Conservation (phyloP, 2,797 vertebrate genomes). For the Cyclura pinguis region DNA sequence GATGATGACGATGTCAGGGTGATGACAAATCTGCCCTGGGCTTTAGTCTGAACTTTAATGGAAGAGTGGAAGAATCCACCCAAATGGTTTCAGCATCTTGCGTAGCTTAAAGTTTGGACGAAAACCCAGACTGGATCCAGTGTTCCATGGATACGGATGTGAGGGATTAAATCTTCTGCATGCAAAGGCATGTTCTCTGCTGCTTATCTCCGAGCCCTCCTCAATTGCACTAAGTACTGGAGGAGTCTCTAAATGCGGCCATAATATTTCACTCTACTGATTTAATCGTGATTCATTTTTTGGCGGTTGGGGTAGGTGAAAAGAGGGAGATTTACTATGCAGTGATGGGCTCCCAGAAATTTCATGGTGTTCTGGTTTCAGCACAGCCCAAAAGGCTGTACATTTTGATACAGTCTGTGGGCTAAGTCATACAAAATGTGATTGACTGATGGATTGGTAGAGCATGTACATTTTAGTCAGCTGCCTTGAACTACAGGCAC, state of each 20-base stretch:
- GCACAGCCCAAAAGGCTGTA: neutral
- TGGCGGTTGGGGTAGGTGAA: neutral
- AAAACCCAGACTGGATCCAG: too few relatives aligned
- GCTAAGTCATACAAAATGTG: too few relatives aligned
- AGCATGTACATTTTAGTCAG: neutral
- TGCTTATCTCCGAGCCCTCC: too few relatives aligned
- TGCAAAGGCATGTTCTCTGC: too few relatives aligned
- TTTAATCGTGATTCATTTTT: constrained; percentile 4
- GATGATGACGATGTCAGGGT: too few relatives aligned
- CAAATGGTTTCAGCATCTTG: too few relatives aligned
- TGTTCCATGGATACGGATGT: too few relatives aligned
- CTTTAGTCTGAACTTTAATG: too few relatives aligned
- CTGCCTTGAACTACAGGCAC: neutral
- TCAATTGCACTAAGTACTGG: neutral
- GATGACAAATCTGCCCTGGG: too few relatives aligned
- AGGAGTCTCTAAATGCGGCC: neutral
- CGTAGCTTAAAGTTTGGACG: too few relatives aligned
- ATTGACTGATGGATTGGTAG: neutral
- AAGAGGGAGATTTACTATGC: neutral
- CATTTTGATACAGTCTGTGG: neutral
- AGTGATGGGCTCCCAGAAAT: neutral
- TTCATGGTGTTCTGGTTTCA: neutral
- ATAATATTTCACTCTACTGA: neutral
- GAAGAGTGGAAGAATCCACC: too few relatives aligned
- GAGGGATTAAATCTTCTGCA: too few relatives aligned